Evolutionary conservation across 2,888 invertebrate species (phyloP).

Genomic region (Ophonus ardosiacus): DNA sequence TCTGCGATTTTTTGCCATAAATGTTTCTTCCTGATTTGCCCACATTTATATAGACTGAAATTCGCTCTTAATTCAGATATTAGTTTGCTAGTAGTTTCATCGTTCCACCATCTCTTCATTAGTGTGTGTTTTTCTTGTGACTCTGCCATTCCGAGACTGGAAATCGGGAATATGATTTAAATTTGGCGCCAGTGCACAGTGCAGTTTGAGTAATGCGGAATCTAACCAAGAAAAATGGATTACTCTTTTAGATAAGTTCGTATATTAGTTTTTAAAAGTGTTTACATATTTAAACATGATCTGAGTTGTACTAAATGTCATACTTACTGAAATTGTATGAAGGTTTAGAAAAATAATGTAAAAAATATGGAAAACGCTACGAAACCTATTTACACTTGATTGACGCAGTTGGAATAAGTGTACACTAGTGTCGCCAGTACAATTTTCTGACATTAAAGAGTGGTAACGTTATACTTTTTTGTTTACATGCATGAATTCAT

Average conservation of each 20-base stretch:
- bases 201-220: not conserved
- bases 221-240: not conserved
- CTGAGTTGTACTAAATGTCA: not conserved
- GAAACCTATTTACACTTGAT: not conserved
- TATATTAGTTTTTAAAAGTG: not conserved
- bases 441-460: constrained; percentile 4
- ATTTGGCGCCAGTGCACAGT: constrained; percentile 7
- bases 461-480: too few species aligned
- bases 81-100: constrained; percentile 37
- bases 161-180: not conserved
- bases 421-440: constrained; percentile 19
- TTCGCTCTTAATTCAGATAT: constrained; percentile 47
- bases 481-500: too few species aligned
- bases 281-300: not conserved
- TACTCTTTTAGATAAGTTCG: not conserved
- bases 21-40: constrained; percentile 37
- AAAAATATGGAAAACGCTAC: not conserved
- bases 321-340: not conserved
- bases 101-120: constrained; percentile 37
- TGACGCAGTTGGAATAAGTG: not conserved
- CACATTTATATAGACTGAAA: constrained; percentile 35
- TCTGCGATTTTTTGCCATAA: constrained; percentile 57
- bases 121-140: not conserved
- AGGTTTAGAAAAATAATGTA: not conserved
- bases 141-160: constrained; percentile 17